These are phyloP conservation scores for Watsonalla cultraria DNA, from an alignment of 2,888 invertebrate genomes.

Conservation along the genomic window DNA sequence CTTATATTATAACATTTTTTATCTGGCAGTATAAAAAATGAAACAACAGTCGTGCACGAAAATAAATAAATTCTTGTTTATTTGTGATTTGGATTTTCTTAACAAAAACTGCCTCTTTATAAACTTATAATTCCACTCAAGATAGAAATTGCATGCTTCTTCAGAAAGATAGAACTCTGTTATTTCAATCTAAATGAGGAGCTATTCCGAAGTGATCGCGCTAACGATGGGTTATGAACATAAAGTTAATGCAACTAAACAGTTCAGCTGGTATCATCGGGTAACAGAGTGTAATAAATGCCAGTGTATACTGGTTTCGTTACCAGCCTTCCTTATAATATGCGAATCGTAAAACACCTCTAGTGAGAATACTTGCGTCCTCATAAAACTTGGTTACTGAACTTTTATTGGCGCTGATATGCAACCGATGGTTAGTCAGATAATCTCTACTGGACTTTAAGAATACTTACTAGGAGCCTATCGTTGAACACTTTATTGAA, in stretches of 20 bases:
- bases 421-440: too few relatives aligned
- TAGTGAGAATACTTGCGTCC: slow-evolving; percentile 38
- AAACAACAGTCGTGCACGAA: too few relatives aligned
- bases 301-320: slow-evolving; percentile 25
- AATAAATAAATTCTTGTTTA: too few relatives aligned
- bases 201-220: background rate
- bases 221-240: background rate
- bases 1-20: too few relatives aligned
- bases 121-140: background rate
- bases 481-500: too few relatives aligned
- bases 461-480: too few relatives aligned
- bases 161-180: background rate
- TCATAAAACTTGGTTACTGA: slow-evolving; percentile 38
- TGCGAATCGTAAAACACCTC: slow-evolving; percentile 50
- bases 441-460: too few relatives aligned
- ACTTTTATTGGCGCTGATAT: background rate
- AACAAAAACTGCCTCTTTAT: background rate
- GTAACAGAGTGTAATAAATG: slow-evolving; percentile 25
- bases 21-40: too few relatives aligned
- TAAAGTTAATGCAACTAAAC: background rate
- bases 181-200: background rate
- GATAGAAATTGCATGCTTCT: background rate
- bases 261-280: background rate
- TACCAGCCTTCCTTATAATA: slow-evolving; percentile 46
- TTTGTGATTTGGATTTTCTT: background rate